These are phyloP conservation scores for Cataglyphis cursor DNA, from an alignment of 2,888 invertebrate species.

Conservation along the genomic window DNA sequence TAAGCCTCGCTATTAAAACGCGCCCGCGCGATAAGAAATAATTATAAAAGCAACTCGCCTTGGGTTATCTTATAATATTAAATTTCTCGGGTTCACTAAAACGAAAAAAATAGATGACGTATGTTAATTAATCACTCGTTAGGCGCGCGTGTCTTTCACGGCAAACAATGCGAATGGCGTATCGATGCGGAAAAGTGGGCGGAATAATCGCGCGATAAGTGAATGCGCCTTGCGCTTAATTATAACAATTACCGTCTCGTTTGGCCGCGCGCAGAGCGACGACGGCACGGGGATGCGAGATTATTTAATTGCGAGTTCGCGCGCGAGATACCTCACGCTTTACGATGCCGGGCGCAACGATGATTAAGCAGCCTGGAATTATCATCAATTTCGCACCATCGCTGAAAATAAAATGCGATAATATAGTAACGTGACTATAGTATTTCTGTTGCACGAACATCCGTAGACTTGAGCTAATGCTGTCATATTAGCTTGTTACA, in stretches of 20 bases:
- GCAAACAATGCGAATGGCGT: constrained; percentile 62
- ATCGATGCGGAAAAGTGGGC: constrained; percentile 70
- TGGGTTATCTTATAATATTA: constrained; percentile 45
- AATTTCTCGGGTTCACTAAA: constrained; percentile 14
- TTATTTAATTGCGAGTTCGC: constrained; percentile 59
- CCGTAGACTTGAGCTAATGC: background rate
- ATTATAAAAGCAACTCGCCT: constrained; percentile 23
- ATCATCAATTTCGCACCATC: constrained; percentile 50
- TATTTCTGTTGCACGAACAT: background rate
- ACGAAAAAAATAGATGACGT: constrained; percentile 33
- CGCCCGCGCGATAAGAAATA: constrained; percentile 20
- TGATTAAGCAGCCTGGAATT: constrained; percentile 59
- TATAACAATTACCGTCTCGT: constrained; percentile 77
- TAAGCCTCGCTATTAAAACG: constrained; percentile 19
- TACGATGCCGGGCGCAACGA: constrained; percentile 30
- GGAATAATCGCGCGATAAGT: constrained; percentile 71
- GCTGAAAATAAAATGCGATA: constrained; percentile 45
- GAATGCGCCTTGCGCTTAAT: constrained; percentile 74
- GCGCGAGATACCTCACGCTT: constrained; percentile 40
- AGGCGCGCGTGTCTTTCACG: constrained; percentile 41
- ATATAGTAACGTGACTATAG: constrained; percentile 9
- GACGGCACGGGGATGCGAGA: constrained; percentile 48
- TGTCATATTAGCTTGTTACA: background rate
- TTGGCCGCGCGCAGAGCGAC: constrained; percentile 50
- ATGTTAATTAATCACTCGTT: constrained; percentile 56